phyloP scores from a whole-genome alignment of 1,140 invertebrate genomes.

The Orius insidiosus region DNA sequence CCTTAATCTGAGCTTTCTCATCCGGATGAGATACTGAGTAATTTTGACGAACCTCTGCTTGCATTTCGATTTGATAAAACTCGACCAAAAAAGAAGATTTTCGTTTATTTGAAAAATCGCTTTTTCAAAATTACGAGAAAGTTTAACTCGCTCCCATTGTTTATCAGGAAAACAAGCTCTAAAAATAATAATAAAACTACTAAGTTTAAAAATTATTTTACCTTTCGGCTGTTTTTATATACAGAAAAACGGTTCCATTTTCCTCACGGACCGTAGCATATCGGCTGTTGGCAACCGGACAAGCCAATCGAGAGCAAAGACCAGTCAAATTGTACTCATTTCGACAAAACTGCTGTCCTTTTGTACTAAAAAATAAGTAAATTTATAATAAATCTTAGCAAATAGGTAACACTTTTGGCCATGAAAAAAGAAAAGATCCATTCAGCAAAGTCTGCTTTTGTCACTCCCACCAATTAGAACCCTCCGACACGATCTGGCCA shows the following conservation, averaged over 20 bases:
- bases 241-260: constrained; percentile 91
- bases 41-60: constrained; percentile 93
- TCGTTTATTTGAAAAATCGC: constrained; percentile 93
- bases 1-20: constrained; percentile 79
- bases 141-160: constrained; percentile 92
- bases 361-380: constrained; percentile 51
- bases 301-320: constrained; percentile 78
- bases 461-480: no score
- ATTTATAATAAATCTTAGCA: constrained; percentile 11
- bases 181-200: constrained; percentile 24
- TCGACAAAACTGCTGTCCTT: constrained; percentile 87
- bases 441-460: no score
- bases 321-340: constrained; percentile 99
- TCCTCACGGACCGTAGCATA: constrained; percentile 98
- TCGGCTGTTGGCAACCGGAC: constrained; percentile 95
- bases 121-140: constrained; percentile 87
- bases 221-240: constrained; percentile 92
- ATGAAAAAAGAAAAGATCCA: background rate
- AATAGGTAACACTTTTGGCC: background rate
- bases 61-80: constrained; percentile 77
- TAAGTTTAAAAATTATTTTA: constrained; percentile 22
- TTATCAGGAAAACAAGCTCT: constrained; percentile 76
- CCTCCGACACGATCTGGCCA: no score
- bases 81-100: constrained; percentile 83
- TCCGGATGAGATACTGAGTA: constrained; percentile 90